A percentile compares a stretch with the other conserved stretches of the same genome.
Conservation (phyloP, 2,113 vertebrate genomes). For the Hydrolagus affinis region DNA sequence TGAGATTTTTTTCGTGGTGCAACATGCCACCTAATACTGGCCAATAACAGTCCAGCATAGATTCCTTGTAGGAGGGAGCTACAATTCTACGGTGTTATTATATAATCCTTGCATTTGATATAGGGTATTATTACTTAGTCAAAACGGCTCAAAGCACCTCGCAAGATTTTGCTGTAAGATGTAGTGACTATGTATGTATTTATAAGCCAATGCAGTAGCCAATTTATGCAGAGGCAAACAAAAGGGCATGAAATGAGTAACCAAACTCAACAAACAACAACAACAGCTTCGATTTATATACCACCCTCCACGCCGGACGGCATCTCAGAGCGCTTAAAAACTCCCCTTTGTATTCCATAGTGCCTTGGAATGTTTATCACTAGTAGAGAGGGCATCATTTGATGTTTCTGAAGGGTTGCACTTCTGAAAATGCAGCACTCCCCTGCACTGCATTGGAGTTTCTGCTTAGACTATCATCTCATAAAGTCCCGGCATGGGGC, state of each 20-base stretch:
- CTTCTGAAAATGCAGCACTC: not conserved
- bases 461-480: not conserved
- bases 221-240: not conserved
- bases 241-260: not conserved
- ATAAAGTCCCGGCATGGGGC: not conserved
- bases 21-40: not conserved
- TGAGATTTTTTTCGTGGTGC: not conserved
- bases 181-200: no score
- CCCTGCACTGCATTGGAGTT: not conserved
- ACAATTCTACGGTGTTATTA: no score
- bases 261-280: no score
- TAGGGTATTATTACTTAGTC: not conserved
- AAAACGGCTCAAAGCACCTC: not conserved
- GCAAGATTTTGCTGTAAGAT: not conserved
- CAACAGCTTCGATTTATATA: no score
- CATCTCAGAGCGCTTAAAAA: no score
- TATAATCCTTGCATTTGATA: not conserved
- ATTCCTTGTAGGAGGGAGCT: no score
- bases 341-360: not conserved
- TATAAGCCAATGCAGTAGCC: not conserved
- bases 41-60: no score
- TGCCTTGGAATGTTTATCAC: not conserved
- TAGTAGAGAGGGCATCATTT: not conserved
- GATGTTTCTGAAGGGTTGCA: no score
- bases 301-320: no score